Conservation (phyloP, 2,888 invertebrate species). For the Caenorhabditis zanzibari region DNA sequence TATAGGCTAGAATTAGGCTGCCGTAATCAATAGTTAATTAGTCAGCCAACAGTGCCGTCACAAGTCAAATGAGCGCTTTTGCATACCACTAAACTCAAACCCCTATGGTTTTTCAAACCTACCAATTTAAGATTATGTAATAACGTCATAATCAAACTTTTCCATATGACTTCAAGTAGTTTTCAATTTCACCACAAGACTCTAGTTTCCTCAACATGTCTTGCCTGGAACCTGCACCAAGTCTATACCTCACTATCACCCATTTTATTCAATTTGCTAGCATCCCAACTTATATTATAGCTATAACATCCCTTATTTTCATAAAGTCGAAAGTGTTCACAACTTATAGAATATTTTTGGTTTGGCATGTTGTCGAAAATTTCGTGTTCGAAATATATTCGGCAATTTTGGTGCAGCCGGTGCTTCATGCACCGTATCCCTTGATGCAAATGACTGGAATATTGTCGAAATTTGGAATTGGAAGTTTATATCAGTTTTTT, state of each 20-base stretch:
- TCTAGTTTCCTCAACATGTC: background rate
- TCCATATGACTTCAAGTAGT: no score
- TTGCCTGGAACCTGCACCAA: constrained; percentile 22
- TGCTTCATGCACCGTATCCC: constrained; percentile 24
- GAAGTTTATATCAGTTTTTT: constrained; percentile 6
- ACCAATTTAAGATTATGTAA: no score
- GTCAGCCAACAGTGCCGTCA: no score
- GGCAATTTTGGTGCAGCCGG: constrained; percentile 15
- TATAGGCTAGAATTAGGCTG: no score
- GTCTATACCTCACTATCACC: background rate
- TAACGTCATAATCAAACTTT: no score
- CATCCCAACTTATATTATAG: constrained; percentile 11
- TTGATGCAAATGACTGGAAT: constrained; percentile 22
- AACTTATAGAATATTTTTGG: constrained; percentile 25
- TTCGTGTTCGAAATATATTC: constrained; percentile 20
- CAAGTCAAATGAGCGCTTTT: no score
- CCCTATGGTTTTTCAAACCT: no score
- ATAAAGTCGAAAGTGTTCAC: constrained; percentile 32
- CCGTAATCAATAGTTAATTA: no score
- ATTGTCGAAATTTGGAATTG: constrained; percentile 7
- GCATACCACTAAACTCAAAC: no score
- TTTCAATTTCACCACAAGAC: no score
- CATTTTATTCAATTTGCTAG: constrained; percentile 26
- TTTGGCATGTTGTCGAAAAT: constrained; percentile 38
- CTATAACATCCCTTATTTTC: constrained; percentile 10